Evolutionary conservation across 1,140 invertebrate genomes (phyloP).

Genomic region (Drosophila santomea): DNA sequence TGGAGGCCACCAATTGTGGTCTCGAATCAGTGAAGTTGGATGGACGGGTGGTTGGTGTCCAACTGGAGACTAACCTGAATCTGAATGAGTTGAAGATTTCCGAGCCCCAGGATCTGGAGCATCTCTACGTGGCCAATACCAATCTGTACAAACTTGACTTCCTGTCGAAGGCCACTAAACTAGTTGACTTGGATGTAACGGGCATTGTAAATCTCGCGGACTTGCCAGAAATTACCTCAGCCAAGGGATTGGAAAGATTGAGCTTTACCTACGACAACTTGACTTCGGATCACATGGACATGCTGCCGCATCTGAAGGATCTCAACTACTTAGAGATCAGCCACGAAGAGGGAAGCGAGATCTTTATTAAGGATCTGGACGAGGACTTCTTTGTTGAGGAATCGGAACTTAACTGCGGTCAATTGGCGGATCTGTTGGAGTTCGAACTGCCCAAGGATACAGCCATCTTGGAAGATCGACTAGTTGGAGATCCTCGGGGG

Average conservation of each 20-base stretch:
- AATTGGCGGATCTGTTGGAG: constrained; percentile 35
- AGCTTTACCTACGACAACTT: constrained; percentile 49
- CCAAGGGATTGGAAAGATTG: constrained; percentile 44
- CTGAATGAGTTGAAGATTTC: constrained; percentile 33
- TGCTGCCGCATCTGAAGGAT: constrained; percentile 45
- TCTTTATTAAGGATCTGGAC: constrained; percentile 58
- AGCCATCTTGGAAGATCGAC: constrained; percentile 33
- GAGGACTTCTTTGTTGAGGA: constrained; percentile 39
- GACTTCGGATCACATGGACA: constrained; percentile 25
- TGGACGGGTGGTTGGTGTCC: constrained; percentile 22
- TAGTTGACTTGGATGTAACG: constrained; percentile 59
- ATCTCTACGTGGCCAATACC: constrained; percentile 49
- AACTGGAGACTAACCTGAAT: constrained; percentile 44
- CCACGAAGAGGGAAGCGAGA: constrained; percentile 38
- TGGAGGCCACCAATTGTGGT: constrained; percentile 43
- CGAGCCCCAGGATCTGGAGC: constrained; percentile 36
- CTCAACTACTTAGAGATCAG: constrained; percentile 48
- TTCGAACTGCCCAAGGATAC: constrained; percentile 29
- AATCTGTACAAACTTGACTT: constrained; percentile 47
- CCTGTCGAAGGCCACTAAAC: constrained; percentile 38
- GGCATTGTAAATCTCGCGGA: constrained; percentile 39
- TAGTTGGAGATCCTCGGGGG: constrained; percentile 6
- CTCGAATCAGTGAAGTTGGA: constrained; percentile 20
- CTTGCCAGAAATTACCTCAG: constrained; percentile 37
- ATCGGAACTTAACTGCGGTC: constrained; percentile 39